Percentiles rank a stretch among this genome's conserved stretches.
These are phyloP conservation scores for Magallana gigas DNA, from an alignment of 1,140 invertebrate genomes.

Conservation along the genomic window DNA sequence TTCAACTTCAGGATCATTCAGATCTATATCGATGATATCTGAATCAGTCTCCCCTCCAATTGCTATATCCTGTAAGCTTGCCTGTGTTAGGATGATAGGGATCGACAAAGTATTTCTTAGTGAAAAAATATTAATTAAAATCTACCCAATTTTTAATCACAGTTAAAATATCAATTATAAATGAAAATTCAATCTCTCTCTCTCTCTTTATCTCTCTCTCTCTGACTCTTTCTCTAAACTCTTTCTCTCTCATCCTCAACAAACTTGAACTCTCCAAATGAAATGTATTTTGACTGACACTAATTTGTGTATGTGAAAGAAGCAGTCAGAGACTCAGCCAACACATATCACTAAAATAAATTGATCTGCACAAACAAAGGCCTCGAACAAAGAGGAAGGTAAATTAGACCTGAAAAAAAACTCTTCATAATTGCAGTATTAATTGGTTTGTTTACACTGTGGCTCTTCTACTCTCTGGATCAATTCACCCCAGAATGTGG, in stretches of 20 bases:
- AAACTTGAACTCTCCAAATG: no score
- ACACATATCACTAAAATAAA: not conserved
- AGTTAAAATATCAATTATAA: no score
- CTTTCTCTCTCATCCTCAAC: no score
- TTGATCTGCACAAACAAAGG: not conserved
- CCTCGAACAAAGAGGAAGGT: not conserved
- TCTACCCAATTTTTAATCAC: no score
- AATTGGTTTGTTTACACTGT: not conserved
- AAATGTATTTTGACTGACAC: not conserved
- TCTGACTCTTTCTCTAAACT: no score
- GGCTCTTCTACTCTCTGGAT: not conserved
- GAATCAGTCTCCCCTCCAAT: not conserved
- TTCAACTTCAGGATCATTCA: conserved; percentile 63
- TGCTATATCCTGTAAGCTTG: not conserved
- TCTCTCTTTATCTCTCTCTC: no score
- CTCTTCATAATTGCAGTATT: not conserved
- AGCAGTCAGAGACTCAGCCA: no score
- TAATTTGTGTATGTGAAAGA: not conserved
- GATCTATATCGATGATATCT: conserved; percentile 70
- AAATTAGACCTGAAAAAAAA: not conserved
- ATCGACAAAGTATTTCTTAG: no score
- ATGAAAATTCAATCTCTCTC: no score
- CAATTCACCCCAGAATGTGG: conserved; percentile 11
- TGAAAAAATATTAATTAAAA: no score
- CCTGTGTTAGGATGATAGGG: not conserved